Percentiles rank a stretch among this genome's conserved stretches.
Conservation (phyloP, 2,888 invertebrate genomes). For the Spatulosminthurus flaviceps region DNA sequence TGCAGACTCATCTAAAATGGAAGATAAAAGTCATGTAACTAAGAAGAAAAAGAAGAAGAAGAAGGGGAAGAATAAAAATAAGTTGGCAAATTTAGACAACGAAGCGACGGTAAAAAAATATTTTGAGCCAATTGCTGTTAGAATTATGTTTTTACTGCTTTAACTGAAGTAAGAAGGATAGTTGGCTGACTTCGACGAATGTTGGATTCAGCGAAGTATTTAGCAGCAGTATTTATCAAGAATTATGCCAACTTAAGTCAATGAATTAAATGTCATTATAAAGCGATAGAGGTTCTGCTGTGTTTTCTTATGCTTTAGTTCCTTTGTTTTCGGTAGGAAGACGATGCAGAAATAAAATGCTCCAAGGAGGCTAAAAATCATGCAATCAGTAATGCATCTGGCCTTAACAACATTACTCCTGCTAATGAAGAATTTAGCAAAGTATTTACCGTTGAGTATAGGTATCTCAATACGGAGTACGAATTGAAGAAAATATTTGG, state of each 20-base stretch:
- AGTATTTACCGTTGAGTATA: conserved; percentile 66
- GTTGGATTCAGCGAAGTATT: too few relatives aligned
- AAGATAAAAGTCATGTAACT: conserved; percentile 61
- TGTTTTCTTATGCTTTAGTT: too few relatives aligned
- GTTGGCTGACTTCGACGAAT: too few relatives aligned
- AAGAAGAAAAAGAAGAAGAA: conserved; percentile 75
- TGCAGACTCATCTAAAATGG: conserved; percentile 56
- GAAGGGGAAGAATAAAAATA: conserved; percentile 66
- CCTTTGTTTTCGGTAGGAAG: too few relatives aligned
- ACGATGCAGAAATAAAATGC: conserved; percentile 18
- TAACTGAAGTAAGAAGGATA: not conserved
- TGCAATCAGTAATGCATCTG: not conserved
- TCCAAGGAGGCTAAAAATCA: conserved; percentile 19
- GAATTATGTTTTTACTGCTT: conserved; percentile 2
- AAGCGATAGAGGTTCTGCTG: too few relatives aligned
- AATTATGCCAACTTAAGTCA: too few relatives aligned
- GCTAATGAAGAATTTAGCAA: not conserved
- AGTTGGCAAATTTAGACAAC: conserved; percentile 41
- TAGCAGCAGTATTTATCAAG: too few relatives aligned
- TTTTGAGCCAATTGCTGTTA: not conserved
- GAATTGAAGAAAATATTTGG: conserved; percentile 85
- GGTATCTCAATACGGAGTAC: conserved; percentile 80
- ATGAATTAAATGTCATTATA: too few relatives aligned
- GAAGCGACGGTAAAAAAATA: conserved; percentile 38
- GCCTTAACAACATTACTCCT: not conserved